phyloP scores from a whole-genome alignment of 2,888 invertebrate species.

The Epinotia brunnichana region DNA sequence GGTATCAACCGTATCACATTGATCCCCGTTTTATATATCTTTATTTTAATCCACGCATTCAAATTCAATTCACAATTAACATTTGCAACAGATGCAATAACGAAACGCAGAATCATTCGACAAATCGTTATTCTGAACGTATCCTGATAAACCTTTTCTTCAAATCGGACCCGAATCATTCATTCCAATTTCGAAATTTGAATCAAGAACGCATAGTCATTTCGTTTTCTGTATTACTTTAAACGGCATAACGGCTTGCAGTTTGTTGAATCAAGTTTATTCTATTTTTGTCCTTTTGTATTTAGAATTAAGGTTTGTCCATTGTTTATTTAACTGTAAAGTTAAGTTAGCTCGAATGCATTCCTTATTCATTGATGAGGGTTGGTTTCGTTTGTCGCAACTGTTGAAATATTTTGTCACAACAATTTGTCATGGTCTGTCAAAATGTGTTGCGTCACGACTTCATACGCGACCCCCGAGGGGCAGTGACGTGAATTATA shows the following conservation, averaged over 20 bases:
- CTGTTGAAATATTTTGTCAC: slow-evolving; percentile 84
- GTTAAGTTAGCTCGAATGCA: slow-evolving; percentile 46
- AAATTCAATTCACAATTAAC: slow-evolving; percentile 39
- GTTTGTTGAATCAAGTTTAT: slow-evolving; percentile 28
- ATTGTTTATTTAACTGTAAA: slow-evolving; percentile 37
- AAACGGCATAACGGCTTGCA: slow-evolving; percentile 47
- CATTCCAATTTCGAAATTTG: slow-evolving; percentile 68
- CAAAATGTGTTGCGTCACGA: slow-evolving; percentile 76
- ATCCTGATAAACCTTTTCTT: slow-evolving; percentile 52
- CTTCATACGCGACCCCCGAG: slow-evolving; percentile 63
- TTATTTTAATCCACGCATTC: slow-evolving; percentile 37
- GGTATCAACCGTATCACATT: slow-evolving; percentile 1
- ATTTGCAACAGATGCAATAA: slow-evolving; percentile 53
- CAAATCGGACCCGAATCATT: slow-evolving; percentile 64
- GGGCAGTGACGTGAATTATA: slow-evolving; percentile 73
- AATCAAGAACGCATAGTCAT: slow-evolving; percentile 73
- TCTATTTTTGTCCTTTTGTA: slow-evolving; percentile 30
- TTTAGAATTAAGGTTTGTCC: slow-evolving; percentile 16
- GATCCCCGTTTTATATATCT: not conserved
- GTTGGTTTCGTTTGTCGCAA: slow-evolving; percentile 69
- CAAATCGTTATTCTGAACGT: slow-evolving; percentile 55
- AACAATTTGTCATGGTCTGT: slow-evolving; percentile 82
- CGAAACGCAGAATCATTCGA: slow-evolving; percentile 61
- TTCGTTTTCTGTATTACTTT: slow-evolving; percentile 56
- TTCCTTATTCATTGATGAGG: slow-evolving; percentile 59